Percentiles rank a stretch among this genome's conserved stretches.
Conservation (phyloP, 2,113 vertebrate genomes). For the Felis chaus region DNA sequence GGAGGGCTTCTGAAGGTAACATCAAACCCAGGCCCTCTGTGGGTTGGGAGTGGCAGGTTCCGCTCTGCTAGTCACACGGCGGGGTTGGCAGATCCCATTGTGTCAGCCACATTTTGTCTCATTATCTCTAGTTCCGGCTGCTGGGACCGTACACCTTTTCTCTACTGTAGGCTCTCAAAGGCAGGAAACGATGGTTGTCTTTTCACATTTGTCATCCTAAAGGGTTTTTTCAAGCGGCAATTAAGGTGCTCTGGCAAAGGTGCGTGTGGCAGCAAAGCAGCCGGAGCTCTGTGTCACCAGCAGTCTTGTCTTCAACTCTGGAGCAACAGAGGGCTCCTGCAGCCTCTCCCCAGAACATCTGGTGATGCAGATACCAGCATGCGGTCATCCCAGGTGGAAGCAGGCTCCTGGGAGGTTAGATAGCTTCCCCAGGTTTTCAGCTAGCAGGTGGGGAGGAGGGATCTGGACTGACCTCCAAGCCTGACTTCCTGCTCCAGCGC, state of each 20-base stretch:
- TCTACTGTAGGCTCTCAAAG: background rate
- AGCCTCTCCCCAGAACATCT: background rate
- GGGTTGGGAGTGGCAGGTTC: background rate
- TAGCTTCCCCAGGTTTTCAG: background rate
- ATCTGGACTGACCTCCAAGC: background rate
- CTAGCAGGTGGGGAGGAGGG: background rate
- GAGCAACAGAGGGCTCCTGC: background rate
- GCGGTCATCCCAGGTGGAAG: accelerated
- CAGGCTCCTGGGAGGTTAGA: background rate
- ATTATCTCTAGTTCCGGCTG: background rate
- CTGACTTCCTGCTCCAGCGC: background rate
- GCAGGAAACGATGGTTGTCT: background rate
- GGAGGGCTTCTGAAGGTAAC: background rate
- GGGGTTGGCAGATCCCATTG: background rate
- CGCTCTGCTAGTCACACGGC: accelerated
- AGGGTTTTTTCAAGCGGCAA: background rate
- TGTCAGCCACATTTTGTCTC: background rate
- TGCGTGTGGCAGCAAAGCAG: background rate
- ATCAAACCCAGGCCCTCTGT: background rate
- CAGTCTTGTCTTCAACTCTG: background rate
- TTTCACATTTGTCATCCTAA: slow-evolving; percentile 29
- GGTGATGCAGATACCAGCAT: accelerated
- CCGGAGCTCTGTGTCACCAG: background rate
- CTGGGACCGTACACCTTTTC: background rate
- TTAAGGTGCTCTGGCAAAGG: background rate